phyloP scores from a whole-genome alignment of 2,888 invertebrate species.

The Standfussiana lucernea region DNA sequence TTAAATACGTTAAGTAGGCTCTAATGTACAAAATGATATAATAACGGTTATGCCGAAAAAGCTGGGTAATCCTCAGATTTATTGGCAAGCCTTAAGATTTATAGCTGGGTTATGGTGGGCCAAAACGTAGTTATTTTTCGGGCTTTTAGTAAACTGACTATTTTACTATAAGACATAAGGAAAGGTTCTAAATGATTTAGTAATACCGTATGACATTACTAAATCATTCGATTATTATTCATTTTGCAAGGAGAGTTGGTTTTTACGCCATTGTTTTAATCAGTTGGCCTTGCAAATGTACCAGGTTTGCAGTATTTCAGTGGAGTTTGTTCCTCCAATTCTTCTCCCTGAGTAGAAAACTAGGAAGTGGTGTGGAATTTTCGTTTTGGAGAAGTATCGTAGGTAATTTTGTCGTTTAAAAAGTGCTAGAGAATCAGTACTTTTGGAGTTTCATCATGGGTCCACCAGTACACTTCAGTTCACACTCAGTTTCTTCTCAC shows the following conservation, averaged over 20 bases:
- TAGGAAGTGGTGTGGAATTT: background rate
- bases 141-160: background rate
- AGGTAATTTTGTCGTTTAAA: background rate
- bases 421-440: background rate
- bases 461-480: background rate
- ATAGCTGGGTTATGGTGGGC: constrained; percentile 9
- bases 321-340: background rate
- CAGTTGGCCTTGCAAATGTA: background rate
- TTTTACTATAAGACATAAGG: constrained; percentile 10
- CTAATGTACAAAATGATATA: constrained; percentile 11
- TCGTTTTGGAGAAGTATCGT: background rate
- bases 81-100: constrained; percentile 34
- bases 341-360: background rate
- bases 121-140: constrained; percentile 31
- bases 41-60: constrained; percentile 7
- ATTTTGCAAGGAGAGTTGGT: background rate
- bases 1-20: background rate
- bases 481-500: too few relatives aligned
- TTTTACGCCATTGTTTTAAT: background rate
- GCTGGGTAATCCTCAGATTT: constrained; percentile 32
- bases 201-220: background rate
- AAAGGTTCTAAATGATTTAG: constrained; percentile 17
- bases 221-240: background rate
- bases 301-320: background rate
- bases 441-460: background rate